phyloP scores from a whole-genome alignment of 2,797 vertebrate genomes.

The Podarcis siculus region DNA sequence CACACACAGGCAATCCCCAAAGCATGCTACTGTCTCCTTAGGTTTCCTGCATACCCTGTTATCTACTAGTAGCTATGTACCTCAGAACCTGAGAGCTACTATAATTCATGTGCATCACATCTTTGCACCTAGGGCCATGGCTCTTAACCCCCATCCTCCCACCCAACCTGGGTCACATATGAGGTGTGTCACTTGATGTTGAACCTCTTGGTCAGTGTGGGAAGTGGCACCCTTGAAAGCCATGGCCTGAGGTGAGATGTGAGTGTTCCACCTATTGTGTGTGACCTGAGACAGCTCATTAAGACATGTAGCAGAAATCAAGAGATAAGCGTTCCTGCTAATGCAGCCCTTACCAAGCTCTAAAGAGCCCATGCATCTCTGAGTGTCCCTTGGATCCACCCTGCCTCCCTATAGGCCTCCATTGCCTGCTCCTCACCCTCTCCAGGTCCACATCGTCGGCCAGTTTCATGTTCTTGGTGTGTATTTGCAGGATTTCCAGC shows the following conservation, averaged over 20 bases:
- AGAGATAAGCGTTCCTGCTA: background rate
- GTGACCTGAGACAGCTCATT: background rate
- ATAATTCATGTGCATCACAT: background rate
- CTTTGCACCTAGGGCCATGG: background rate
- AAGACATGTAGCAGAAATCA: background rate
- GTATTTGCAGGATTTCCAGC: constrained; percentile 72
- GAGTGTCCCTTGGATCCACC: background rate
- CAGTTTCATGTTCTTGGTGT: constrained; percentile 75
- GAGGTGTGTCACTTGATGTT: background rate
- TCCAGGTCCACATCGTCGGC: constrained; percentile 70
- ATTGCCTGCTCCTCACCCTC: constrained; percentile 21
- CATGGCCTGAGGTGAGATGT: background rate
- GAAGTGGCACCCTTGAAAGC: background rate
- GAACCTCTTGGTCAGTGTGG: background rate
- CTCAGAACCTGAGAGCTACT: background rate
- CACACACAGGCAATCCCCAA: background rate
- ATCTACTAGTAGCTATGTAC: background rate
- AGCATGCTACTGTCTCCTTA: background rate
- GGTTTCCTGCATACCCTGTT: background rate
- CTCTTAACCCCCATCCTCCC: background rate
- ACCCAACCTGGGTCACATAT: background rate
- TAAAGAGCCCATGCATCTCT: background rate
- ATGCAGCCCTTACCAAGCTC: background rate
- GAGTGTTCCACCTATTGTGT: background rate
- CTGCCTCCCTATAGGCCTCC: too few relatives aligned